These are phyloP conservation scores for Drosophila ogumai DNA, from an alignment of 1,140 invertebrate species.

Conservation along the genomic window DNA sequence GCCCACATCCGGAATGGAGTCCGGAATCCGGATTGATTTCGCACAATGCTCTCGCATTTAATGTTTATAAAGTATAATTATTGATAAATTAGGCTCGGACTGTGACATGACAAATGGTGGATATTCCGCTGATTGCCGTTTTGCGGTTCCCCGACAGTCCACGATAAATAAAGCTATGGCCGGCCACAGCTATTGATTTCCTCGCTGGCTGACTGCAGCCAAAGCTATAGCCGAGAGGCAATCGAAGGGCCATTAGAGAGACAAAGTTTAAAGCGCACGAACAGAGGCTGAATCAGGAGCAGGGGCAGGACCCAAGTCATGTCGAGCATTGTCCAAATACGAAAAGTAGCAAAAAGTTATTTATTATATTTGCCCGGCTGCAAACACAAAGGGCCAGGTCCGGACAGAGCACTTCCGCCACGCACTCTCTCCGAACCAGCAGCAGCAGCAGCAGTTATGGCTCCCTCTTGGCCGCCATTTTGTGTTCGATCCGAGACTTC, in stretches of 20 bases:
- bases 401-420: constrained; percentile 53
- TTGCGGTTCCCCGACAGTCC: constrained; percentile 48
- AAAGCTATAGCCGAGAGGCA: constrained; percentile 45
- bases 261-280: constrained; percentile 68
- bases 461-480: constrained; percentile 63
- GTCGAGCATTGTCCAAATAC: constrained; percentile 69
- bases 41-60: constrained; percentile 64
- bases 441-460: constrained; percentile 36
- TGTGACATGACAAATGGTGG: constrained; percentile 71
- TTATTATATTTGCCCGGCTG: constrained; percentile 77
- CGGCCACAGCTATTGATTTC: constrained; percentile 55
- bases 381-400: constrained; percentile 46
- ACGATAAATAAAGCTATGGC: constrained; percentile 9
- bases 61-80: constrained; percentile 82
- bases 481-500: constrained; percentile 66
- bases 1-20: constrained; percentile 14
- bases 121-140: constrained; percentile 59
- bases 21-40: constrained; percentile 50
- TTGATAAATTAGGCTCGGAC: constrained; percentile 57
- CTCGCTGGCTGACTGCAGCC: constrained; percentile 21
- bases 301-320: constrained; percentile 28
- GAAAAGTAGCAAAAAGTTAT: constrained; percentile 78
- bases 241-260: constrained; percentile 71
- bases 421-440: constrained; percentile 54
- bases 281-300: not conserved